phyloP scores from a whole-genome alignment of 2,797 vertebrate species.

The Merluccius polli region DNA sequence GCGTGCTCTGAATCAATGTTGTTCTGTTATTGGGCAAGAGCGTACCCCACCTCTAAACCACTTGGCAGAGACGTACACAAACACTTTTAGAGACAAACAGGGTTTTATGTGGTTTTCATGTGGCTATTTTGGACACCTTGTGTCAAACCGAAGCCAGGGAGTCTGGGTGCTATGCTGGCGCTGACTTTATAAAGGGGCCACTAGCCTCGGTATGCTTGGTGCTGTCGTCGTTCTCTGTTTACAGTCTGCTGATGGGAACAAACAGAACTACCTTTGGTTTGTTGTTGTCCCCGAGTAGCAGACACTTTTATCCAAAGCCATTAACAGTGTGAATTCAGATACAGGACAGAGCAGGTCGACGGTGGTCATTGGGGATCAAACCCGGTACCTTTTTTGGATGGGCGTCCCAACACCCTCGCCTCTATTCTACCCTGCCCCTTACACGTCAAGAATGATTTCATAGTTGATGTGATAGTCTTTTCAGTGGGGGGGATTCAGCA shows the following conservation, averaged over 20 bases:
- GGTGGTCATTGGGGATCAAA: neutral
- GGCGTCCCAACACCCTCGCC: neutral
- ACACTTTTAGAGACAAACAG: conserved; percentile 40
- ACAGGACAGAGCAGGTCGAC: neutral
- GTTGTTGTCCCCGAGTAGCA: neutral
- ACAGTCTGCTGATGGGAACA: neutral
- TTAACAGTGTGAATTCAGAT: neutral
- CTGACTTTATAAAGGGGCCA: neutral
- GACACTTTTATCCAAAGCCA: neutral
- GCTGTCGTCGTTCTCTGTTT: neutral
- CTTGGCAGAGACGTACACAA: conserved; percentile 10
- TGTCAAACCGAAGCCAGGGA: neutral
- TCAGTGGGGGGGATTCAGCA: neutral
- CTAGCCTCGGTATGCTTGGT: neutral
- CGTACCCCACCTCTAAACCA: conserved; percentile 34
- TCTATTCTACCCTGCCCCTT: neutral
- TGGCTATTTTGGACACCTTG: conserved; percentile 33
- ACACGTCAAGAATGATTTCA: neutral
- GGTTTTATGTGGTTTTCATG: conserved; percentile 48
- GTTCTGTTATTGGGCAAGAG: conserved; percentile 35
- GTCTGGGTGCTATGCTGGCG: neutral
- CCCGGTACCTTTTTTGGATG: neutral
- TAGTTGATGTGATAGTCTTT: neutral
- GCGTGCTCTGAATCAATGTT: conserved; percentile 33
- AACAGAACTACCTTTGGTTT: neutral